These are phyloP conservation scores for Mobula birostris DNA, from an alignment of 2,113 vertebrate species.

Conservation along the genomic window DNA sequence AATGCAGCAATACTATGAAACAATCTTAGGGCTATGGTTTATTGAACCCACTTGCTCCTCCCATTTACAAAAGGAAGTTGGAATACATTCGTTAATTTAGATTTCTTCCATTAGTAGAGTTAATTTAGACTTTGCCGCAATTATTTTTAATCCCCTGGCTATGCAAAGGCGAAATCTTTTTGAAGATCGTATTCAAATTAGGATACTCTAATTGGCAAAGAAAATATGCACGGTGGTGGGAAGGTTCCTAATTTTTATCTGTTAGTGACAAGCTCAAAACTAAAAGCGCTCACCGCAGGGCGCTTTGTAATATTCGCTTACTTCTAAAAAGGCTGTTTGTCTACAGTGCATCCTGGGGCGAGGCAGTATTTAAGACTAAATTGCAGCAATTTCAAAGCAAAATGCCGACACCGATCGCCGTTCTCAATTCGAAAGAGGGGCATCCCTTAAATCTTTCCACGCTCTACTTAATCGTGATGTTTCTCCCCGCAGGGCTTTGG, in stretches of 20 bases:
- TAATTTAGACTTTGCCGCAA: neutral
- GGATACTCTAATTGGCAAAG: neutral
- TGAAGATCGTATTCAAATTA: neutral
- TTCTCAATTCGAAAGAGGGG: no score
- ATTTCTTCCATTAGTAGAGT: no score
- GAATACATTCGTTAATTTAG: neutral
- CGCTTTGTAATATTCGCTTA: neutral
- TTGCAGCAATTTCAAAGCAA: neutral
- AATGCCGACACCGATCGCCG: neutral
- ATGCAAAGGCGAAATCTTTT: neutral
- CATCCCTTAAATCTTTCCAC: neutral
- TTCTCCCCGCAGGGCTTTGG: neutral
- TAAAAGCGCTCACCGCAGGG: neutral
- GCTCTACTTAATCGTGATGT: neutral
- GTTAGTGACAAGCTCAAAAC: neutral
- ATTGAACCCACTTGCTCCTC: neutral
- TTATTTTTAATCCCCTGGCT: neutral
- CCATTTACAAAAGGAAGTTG: neutral
- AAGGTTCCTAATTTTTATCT: neutral
- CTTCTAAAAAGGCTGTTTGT: neutral
- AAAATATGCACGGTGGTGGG: neutral
- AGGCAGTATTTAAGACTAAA: neutral
- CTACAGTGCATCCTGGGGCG: neutral
- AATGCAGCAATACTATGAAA: neutral
- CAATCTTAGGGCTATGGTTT: neutral